Conservation (phyloP, 2,888 invertebrate species). For the Leptinotarsa juncta region DNA sequence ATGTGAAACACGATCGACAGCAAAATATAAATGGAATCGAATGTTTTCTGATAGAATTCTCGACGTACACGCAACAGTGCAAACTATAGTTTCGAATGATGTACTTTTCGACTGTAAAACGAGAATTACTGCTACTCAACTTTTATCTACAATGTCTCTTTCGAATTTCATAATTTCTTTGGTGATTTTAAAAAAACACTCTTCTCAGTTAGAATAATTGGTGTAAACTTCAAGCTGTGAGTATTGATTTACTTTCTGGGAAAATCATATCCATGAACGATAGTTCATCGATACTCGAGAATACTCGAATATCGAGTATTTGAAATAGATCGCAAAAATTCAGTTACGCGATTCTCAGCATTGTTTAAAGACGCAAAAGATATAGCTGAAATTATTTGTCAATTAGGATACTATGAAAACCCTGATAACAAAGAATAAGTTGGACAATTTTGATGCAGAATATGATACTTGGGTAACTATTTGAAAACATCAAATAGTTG, state of each 20-base stretch:
- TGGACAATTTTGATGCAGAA: too few species aligned
- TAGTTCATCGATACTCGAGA: too few species aligned
- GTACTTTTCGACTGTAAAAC: not conserved
- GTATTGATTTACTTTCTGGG: constrained; percentile 13
- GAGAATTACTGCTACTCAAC: not conserved
- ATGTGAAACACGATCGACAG: not conserved
- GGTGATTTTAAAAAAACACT: not conserved
- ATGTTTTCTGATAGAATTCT: not conserved
- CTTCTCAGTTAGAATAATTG: not conserved
- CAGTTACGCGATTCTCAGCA: constrained; percentile 6
- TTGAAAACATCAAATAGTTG: too few species aligned
- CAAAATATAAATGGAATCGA: not conserved
- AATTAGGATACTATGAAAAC: too few species aligned
- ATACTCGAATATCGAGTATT: too few species aligned
- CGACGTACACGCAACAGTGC: not conserved
- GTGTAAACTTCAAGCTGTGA: constrained; percentile 18
- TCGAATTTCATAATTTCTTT: constrained; percentile 20
- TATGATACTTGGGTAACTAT: too few species aligned
- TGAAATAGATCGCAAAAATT: not conserved
- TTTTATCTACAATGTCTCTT: not conserved
- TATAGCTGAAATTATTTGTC: not conserved
- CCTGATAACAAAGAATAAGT: too few species aligned
- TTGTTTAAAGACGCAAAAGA: not conserved
- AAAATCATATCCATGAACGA: constrained; percentile 4
- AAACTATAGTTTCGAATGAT: not conserved